Conservation (phyloP, 1,140 invertebrate genomes). For the Drosophila auraria region DNA sequence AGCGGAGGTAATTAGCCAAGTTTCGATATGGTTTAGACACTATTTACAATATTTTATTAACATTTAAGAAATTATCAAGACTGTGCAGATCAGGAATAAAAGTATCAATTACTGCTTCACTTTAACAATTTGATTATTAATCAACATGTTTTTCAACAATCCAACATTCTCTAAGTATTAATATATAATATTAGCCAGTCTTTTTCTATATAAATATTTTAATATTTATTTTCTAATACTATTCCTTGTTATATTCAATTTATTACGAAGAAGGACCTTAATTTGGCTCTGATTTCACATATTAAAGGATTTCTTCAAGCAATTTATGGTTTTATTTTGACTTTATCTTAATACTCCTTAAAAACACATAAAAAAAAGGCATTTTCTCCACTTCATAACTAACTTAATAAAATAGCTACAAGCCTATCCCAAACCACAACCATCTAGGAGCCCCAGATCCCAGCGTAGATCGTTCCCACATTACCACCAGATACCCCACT, state of each 20-base stretch:
- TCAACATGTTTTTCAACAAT: too few species aligned
- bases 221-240: background rate
- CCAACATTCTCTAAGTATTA: too few species aligned
- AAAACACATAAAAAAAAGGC: background rate
- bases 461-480: conserved; percentile 10
- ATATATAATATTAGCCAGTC: too few species aligned
- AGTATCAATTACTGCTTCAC: background rate
- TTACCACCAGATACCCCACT: background rate
- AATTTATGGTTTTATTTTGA: too few species aligned
- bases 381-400: background rate
- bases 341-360: too few species aligned
- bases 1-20: conserved; percentile 16
- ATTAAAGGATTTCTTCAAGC: too few species aligned
- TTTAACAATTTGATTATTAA: background rate
- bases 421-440: background rate
- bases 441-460: background rate
- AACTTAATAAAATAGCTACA: background rate
- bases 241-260: background rate
- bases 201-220: too few species aligned
- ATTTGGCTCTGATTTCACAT: too few species aligned
- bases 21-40: background rate
- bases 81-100: background rate
- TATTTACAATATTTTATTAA: background rate
- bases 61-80: background rate
- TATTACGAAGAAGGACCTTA: too few species aligned